phyloP scores from a whole-genome alignment of 2,113 vertebrate species.

The Crotalus viridis region DNA sequence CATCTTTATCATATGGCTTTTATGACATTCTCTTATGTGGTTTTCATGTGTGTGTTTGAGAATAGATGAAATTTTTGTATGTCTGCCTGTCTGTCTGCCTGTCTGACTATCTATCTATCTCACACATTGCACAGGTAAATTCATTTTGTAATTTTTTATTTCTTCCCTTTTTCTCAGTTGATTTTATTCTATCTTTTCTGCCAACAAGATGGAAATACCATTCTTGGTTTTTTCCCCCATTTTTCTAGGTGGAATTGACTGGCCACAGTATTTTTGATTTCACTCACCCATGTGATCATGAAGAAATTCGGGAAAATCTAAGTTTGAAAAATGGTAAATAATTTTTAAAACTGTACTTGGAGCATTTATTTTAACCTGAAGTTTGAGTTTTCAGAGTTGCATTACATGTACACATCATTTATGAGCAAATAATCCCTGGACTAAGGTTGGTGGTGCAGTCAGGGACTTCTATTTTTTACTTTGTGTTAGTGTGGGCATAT shows the following conservation, averaged over 20 bases:
- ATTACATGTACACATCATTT: not conserved
- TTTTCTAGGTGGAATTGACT: slow-evolving; percentile 86
- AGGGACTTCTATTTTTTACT: not conserved
- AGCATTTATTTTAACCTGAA: not conserved
- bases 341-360: not conserved
- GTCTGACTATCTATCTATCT: not conserved
- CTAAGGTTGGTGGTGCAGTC: not conserved
- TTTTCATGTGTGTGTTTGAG: too few species aligned
- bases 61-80: not conserved
- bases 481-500: not conserved
- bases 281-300: slow-evolving; percentile 92
- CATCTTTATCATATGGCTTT: not conserved
- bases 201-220: slow-evolving; percentile 5
- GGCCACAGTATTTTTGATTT: slow-evolving; percentile 96
- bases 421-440: not conserved
- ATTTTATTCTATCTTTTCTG: slow-evolving; percentile 39
- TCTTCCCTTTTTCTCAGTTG: not conserved
- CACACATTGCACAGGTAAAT: not conserved
- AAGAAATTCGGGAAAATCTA: slow-evolving; percentile 89
- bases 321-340: slow-evolving; percentile 80
- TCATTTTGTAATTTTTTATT: not conserved
- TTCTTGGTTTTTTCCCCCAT: not conserved
- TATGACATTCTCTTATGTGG: not conserved
- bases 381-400: not conserved
- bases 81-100: not conserved